These are phyloP conservation scores for Leptopilina drosophilae DNA, from an alignment of 2,888 invertebrate species.

Conservation along the genomic window DNA sequence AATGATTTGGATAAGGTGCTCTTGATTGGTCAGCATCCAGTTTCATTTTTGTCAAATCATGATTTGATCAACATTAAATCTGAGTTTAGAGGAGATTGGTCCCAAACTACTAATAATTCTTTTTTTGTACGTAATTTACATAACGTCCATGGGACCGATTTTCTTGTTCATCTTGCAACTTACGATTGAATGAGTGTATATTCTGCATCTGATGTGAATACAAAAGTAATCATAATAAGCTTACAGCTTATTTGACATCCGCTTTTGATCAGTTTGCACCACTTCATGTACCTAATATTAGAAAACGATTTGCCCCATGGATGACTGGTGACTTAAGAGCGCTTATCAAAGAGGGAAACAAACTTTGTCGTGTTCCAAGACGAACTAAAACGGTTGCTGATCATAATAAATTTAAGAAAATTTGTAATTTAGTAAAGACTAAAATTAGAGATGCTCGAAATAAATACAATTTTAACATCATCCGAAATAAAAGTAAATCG, in stretches of 20 bases:
- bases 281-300: not conserved
- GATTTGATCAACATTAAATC: not conserved
- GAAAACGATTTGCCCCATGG: not conserved
- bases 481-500: no score
- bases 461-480: no score
- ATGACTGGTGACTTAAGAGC: not conserved
- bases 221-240: not conserved
- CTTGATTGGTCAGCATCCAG: not conserved
- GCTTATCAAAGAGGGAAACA: not conserved
- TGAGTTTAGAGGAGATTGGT: not conserved
- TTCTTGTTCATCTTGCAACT: not conserved
- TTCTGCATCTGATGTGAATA: not conserved
- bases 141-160: not conserved
- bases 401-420: no score
- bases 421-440: no score
- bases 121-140: not conserved
- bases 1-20: no score
- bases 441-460: no score
- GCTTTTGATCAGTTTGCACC: not conserved
- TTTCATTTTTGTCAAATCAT: not conserved
- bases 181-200: not conserved
- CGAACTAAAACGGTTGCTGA: no score
- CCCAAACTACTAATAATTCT: not conserved
- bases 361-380: no score
- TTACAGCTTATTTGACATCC: not conserved